A percentile compares a stretch with the other conserved stretches of the same genome.
These are phyloP conservation scores for Puntigrus tetrazona DNA, from an alignment of 2,113 vertebrate species.

Conservation along the genomic window DNA sequence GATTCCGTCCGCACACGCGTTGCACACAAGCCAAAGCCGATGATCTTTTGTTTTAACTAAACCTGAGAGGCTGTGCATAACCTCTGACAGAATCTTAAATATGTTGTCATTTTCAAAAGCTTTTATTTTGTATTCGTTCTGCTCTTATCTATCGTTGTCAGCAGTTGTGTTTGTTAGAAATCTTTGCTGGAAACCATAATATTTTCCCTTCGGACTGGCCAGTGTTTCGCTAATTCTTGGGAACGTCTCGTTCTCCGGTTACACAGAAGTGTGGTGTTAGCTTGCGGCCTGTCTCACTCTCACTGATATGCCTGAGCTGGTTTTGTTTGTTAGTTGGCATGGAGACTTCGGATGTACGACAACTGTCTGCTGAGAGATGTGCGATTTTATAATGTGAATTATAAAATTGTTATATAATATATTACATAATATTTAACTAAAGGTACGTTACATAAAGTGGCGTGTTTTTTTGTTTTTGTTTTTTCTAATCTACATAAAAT, in stretches of 20 bases:
- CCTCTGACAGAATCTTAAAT: background rate
- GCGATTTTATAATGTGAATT: background rate
- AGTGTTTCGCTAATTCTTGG: slow-evolving; percentile 26
- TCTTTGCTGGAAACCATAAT: slow-evolving; percentile 30
- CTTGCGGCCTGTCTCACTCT: slow-evolving; percentile 19
- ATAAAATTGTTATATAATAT: background rate
- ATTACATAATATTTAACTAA: background rate
- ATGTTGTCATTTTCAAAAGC: slow-evolving; percentile 17
- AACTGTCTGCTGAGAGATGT: slow-evolving; percentile 35
- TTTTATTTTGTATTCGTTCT: slow-evolving; percentile 6
- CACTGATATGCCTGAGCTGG: slow-evolving; percentile 23
- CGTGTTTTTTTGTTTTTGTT: no score
- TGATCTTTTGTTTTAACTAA: background rate
- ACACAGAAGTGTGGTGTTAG: slow-evolving; percentile 18
- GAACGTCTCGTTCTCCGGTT: slow-evolving; percentile 29
- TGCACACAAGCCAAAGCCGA: background rate
- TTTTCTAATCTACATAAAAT: no score
- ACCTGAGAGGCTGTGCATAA: background rate
- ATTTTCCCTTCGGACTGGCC: slow-evolving; percentile 21
- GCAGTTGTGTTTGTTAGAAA: slow-evolving; percentile 6
- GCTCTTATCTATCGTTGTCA: background rate
- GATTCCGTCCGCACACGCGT: slow-evolving; percentile 2
- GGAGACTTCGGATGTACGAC: slow-evolving; percentile 20
- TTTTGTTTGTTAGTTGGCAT: slow-evolving; percentile 50
- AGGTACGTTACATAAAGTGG: background rate